These are phyloP conservation scores for Dolomedes plantarius DNA, from an alignment of 2,888 invertebrate species.

Conservation along the genomic window DNA sequence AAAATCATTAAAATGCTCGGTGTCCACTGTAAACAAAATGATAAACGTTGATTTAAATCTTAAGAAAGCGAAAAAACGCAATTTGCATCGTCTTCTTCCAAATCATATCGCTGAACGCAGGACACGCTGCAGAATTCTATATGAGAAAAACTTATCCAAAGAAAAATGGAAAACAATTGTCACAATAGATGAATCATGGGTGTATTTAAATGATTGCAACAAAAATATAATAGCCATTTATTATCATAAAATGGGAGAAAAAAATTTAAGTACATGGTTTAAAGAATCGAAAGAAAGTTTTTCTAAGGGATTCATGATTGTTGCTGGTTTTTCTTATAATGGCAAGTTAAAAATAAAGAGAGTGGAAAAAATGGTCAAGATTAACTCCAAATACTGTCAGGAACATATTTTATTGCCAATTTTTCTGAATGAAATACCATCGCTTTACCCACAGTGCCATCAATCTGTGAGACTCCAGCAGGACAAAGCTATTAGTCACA, in stretches of 20 bases:
- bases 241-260: neutral
- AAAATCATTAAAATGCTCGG: conserved; percentile 2
- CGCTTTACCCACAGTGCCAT: no score
- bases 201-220: neutral
- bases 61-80: no score
- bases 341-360: neutral
- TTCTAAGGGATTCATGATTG: neutral
- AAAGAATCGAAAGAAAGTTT: neutral
- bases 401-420: no score
- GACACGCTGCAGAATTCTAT: no score
- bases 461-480: no score
- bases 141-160: no score
- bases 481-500: no score
- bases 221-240: neutral
- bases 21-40: conserved; percentile 1
- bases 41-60: neutral
- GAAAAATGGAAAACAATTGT: neutral
- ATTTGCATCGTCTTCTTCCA: no score
- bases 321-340: neutral
- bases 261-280: neutral
- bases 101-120: no score
- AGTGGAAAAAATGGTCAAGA: neutral
- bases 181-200: neutral
- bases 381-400: neutral
- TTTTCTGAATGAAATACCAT: no score